Percentiles rank a stretch among this genome's conserved stretches.
Conservation (phyloP, 1,140 invertebrate species). For the Drosophila oshimai region DNA sequence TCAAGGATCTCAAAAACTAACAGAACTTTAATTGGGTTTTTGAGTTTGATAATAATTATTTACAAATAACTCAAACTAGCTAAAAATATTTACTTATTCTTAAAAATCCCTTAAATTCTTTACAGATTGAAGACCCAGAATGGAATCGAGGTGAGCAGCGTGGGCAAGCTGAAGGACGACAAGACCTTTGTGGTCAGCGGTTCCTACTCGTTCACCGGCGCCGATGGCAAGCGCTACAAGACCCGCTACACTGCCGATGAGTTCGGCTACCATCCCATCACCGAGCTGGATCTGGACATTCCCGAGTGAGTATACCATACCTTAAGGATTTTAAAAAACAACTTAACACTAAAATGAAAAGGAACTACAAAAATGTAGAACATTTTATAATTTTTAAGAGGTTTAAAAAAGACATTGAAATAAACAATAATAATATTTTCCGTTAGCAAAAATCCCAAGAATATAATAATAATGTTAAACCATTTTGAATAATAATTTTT, state of each 20-base stretch:
- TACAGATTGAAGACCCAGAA: constrained; percentile 80
- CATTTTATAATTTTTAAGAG: too few species aligned
- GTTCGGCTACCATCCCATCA: constrained; percentile 81
- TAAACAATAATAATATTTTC: too few species aligned
- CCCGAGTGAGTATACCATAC: constrained; percentile 80
- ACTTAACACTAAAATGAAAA: too few species aligned
- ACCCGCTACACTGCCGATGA: constrained; percentile 82
- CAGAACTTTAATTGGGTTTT: too few species aligned
- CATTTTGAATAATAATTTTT: too few species aligned
- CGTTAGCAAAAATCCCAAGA: too few species aligned
- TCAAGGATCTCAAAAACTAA: too few species aligned
- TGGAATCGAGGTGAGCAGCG: constrained; percentile 77
- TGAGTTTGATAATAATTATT: too few species aligned
- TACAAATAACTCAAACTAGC: background rate
- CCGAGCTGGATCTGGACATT: constrained; percentile 79
- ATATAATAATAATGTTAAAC: too few species aligned
- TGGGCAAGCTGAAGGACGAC: constrained; percentile 80
- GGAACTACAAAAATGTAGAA: too few species aligned
- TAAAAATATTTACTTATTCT: background rate
- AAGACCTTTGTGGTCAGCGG: constrained; percentile 85
- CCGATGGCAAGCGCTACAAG: constrained; percentile 86
- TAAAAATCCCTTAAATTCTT: background rate
- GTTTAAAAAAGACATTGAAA: too few species aligned
- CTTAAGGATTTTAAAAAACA: too few species aligned
- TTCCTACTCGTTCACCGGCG: constrained; percentile 85